Evolutionary conservation across 2,113 vertebrate species (phyloP).

Genomic region (Theristicus caerulescens): DNA sequence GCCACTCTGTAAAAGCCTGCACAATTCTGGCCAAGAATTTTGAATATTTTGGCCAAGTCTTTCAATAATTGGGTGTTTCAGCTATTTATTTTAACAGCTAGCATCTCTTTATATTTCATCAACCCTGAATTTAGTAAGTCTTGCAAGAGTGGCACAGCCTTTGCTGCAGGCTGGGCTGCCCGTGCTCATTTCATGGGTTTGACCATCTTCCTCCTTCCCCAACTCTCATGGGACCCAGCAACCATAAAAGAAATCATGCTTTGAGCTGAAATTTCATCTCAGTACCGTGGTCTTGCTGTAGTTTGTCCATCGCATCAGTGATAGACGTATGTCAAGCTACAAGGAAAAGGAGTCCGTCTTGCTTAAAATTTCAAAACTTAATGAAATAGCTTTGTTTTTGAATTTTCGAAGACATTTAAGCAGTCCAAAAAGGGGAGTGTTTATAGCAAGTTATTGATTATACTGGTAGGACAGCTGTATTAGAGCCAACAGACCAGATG

Average conservation of each 20-base stretch:
- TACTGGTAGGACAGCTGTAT: not conserved
- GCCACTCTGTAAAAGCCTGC: not conserved
- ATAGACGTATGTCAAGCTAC: not conserved
- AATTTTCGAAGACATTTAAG: not conserved
- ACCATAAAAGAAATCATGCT: not conserved
- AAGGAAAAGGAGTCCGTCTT: not conserved
- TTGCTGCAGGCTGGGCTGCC: not conserved
- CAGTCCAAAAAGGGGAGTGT: not conserved
- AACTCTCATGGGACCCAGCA: not conserved
- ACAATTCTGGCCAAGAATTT: not conserved
- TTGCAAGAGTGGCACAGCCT: not conserved
- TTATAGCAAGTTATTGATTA: not conserved
- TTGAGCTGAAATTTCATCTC: not conserved
- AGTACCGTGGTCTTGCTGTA: not conserved
- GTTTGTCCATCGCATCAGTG: not conserved
- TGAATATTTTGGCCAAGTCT: not conserved
- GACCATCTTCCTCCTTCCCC: not conserved
- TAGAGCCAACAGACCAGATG: not conserved
- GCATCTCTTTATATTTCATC: not conserved
- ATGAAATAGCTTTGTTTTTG: not conserved
- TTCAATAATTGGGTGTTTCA: not conserved
- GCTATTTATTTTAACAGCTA: not conserved
- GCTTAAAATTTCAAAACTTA: not conserved
- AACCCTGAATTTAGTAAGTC: not conserved
- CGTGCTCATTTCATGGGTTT: not conserved